Conservation (phyloP, 1,140 invertebrate genomes). For the Drosophila miranda region DNA sequence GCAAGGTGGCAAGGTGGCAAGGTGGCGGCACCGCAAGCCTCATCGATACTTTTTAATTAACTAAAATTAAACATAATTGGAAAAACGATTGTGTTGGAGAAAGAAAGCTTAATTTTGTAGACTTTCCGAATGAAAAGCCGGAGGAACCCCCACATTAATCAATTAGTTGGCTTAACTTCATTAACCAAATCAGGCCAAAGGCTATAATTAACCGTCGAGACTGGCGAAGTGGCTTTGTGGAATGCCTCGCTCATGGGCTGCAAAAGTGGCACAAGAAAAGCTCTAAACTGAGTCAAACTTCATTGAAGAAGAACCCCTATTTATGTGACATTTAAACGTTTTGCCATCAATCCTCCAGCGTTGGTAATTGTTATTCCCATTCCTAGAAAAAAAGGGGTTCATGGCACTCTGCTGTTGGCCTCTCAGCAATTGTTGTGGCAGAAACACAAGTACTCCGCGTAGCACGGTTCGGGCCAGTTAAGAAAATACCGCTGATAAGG, state of each 20-base stretch:
- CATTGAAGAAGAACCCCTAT: too few species aligned
- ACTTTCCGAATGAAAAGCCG: background rate
- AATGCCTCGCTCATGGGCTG: background rate
- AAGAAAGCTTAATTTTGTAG: too few species aligned
- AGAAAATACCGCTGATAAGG: constrained; percentile 56
- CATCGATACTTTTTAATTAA: constrained; percentile 45
- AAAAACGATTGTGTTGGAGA: background rate
- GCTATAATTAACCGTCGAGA: too few species aligned
- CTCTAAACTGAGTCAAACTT: background rate
- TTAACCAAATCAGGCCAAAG: background rate
- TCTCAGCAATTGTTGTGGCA: constrained; percentile 49
- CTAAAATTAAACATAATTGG: constrained; percentile 58
- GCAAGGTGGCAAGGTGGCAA: constrained; percentile 14
- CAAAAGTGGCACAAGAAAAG: background rate
- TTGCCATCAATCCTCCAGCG: constrained; percentile 20
- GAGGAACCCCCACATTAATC: constrained; percentile 16
- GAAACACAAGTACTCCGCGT: constrained; percentile 8
- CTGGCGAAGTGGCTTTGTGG: too few species aligned
- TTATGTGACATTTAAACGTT: too few species aligned
- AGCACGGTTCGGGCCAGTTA: constrained; percentile 15
- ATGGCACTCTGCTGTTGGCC: constrained; percentile 26
- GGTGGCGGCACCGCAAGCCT: constrained; percentile 28
- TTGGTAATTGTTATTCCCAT: constrained; percentile 9
- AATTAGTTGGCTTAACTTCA: constrained; percentile 18
- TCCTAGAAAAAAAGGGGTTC: constrained; percentile 25